Percentiles rank a stretch among this genome's conserved stretches.
phyloP scores from a whole-genome alignment of 2,113 vertebrate species.

The Glaucidium brasilianum region DNA sequence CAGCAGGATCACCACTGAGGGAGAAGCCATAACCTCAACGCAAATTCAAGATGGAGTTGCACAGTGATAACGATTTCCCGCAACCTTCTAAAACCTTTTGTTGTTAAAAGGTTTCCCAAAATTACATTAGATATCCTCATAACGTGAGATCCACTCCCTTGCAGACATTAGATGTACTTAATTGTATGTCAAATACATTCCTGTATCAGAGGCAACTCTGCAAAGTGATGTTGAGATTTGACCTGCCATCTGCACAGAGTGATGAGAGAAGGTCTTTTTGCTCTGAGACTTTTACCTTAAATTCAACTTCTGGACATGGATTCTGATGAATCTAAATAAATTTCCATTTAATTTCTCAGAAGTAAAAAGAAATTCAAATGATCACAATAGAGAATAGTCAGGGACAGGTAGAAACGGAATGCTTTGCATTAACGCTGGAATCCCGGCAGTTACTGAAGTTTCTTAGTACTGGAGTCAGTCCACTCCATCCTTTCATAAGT shows the following conservation, averaged over 20 bases:
- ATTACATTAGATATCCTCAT: background rate
- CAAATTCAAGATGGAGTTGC: accelerated
- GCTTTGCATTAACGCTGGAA: background rate
- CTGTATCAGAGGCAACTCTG: background rate
- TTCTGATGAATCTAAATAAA: background rate
- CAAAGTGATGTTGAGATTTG: background rate
- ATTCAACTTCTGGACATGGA: background rate
- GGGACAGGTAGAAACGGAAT: background rate
- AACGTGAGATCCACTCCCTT: background rate
- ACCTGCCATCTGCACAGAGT: background rate
- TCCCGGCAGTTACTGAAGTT: background rate
- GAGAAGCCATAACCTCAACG: background rate
- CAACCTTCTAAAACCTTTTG: background rate
- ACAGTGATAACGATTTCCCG: background rate
- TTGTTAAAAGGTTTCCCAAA: background rate
- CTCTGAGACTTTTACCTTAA: background rate
- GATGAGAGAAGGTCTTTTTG: background rate
- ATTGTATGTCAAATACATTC: background rate
- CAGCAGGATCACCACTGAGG: background rate
- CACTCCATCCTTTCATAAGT: background rate
- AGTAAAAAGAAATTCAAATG: background rate
- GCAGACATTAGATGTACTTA: background rate
- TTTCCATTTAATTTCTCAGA: background rate
- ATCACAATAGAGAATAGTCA: background rate
- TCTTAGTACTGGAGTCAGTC: background rate